Conservation (phyloP, 1,140 invertebrate species). For the Polypedilum vanderplanki region DNA sequence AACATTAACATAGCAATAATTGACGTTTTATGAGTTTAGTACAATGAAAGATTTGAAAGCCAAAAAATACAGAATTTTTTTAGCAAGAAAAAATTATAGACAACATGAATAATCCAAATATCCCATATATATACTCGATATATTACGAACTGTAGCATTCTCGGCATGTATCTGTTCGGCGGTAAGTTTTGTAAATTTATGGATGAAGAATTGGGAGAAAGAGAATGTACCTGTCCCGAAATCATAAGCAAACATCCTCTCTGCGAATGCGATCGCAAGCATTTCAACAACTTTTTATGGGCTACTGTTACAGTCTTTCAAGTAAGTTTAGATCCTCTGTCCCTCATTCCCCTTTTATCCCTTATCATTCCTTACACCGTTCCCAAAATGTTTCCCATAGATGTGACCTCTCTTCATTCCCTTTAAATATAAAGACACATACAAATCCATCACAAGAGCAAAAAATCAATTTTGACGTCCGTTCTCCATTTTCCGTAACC, state of each 20-base stretch:
- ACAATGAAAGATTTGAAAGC: not conserved
- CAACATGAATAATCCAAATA: conserved; percentile 32
- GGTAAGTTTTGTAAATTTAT: conserved; percentile 98
- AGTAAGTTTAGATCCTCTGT: conserved; percentile 56
- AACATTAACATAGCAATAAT: too few species aligned
- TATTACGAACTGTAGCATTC: conserved; percentile 63
- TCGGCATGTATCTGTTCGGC: conserved; percentile 97
- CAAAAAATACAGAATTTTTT: not conserved
- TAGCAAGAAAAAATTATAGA: conserved; percentile 3
- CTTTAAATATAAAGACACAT: too few species aligned
- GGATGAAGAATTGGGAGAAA: conserved; percentile 75
- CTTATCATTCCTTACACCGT: not conserved
- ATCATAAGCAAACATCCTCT: conserved; percentile 74
- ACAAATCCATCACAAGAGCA: too few species aligned
- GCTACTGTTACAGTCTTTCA: conserved; percentile 94
- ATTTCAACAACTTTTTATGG: conserved; percentile 96
- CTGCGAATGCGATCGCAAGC: conserved; percentile 92
- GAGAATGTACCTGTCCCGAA: conserved; percentile 86
- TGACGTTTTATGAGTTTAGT: too few species aligned
- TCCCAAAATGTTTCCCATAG: too few species aligned
- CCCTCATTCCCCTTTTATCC: not conserved
- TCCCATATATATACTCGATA: conserved; percentile 39
- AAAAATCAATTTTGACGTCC: too few species aligned
- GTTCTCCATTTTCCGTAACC: too few species aligned
- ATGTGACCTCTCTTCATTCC: too few species aligned